phyloP scores from a whole-genome alignment of 2,888 invertebrate genomes.

The Crepidodera aurea region DNA sequence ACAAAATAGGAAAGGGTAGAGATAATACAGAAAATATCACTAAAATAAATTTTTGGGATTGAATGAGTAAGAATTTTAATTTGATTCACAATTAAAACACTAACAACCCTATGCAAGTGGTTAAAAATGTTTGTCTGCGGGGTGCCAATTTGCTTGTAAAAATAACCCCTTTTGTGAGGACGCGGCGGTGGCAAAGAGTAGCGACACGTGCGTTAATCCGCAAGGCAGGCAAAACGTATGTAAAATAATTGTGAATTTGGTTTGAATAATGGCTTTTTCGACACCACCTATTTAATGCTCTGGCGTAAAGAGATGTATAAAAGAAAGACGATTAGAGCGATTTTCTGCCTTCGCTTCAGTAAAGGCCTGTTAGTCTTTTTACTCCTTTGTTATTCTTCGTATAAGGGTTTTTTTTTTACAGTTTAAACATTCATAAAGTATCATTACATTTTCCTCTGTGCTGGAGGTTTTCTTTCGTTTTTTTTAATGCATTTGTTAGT shows the following conservation, averaged over 20 bases:
- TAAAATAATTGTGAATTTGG: slow-evolving; percentile 57
- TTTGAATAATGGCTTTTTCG: slow-evolving; percentile 49
- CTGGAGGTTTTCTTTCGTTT: too few relatives aligned
- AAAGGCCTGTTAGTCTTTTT: background rate
- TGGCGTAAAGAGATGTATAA: slow-evolving; percentile 14
- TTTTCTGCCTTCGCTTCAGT: background rate
- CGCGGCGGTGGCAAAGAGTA: slow-evolving; percentile 10
- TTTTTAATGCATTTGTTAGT: too few relatives aligned
- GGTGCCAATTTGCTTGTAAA: slow-evolving; percentile 42
- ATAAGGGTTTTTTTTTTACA: too few relatives aligned
- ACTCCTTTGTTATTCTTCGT: background rate
- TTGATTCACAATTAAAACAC: background rate
- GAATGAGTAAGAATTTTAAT: background rate
- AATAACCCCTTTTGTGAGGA: slow-evolving; percentile 37
- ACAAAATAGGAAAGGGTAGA: too few relatives aligned
- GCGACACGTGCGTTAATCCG: slow-evolving; percentile 37
- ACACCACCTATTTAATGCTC: slow-evolving; percentile 31
- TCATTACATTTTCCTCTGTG: too few relatives aligned
- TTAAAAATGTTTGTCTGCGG: slow-evolving; percentile 25
- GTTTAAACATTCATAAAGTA: too few relatives aligned
- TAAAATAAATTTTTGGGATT: too few relatives aligned
- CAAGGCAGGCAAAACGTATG: slow-evolving; percentile 46
- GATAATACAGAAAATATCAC: too few relatives aligned
- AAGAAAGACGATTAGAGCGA: slow-evolving; percentile 14
- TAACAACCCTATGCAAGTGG: background rate